Evolutionary conservation across 2,888 invertebrate species (phyloP).

Genomic region (Nudaria mundana): DNA sequence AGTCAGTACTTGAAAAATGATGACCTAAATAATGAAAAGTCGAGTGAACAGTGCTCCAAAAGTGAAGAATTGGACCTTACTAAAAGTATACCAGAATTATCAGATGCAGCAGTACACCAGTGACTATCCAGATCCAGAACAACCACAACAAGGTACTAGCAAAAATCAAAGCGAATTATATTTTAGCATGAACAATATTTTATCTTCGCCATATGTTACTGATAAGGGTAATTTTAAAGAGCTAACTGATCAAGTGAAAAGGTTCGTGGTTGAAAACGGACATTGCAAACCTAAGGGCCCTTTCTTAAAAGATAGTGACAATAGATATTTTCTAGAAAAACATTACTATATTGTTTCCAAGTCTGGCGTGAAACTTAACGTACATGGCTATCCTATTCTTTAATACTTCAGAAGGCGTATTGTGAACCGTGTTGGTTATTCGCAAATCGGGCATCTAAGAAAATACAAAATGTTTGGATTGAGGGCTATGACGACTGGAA

Average conservation of each 20-base stretch:
- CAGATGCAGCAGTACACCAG: slow-evolving; percentile 1
- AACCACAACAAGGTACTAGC: not conserved
- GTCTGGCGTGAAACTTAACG: slow-evolving; percentile 12
- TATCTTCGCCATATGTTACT: slow-evolving; percentile 10
- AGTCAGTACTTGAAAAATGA: not conserved
- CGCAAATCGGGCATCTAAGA: slow-evolving; percentile 22
- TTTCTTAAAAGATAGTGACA: slow-evolving; percentile 11
- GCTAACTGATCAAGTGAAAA: slow-evolving; percentile 12
- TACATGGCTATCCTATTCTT: slow-evolving; percentile 9
- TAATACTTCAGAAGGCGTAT: slow-evolving; percentile 18
- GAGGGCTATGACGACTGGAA: slow-evolving; percentile 13
- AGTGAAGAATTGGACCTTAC: not conserved
- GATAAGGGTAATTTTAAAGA: slow-evolving; percentile 8
- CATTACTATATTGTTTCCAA: slow-evolving; percentile 11
- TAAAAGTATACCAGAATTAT: slow-evolving; percentile 1
- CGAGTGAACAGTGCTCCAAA: not conserved
- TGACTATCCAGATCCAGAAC: not conserved
- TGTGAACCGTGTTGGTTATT: slow-evolving; percentile 21
- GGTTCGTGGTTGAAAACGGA: slow-evolving; percentile 15
- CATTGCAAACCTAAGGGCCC: slow-evolving; percentile 11
- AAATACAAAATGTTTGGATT: slow-evolving; percentile 21
- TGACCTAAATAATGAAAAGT: not conserved
- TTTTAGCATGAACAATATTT: slow-evolving; percentile 8
- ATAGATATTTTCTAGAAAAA: slow-evolving; percentile 10
- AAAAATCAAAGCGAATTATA: not conserved